phyloP scores from a whole-genome alignment of 2,113 vertebrate genomes.

The Reinhardtius hippoglossoides region DNA sequence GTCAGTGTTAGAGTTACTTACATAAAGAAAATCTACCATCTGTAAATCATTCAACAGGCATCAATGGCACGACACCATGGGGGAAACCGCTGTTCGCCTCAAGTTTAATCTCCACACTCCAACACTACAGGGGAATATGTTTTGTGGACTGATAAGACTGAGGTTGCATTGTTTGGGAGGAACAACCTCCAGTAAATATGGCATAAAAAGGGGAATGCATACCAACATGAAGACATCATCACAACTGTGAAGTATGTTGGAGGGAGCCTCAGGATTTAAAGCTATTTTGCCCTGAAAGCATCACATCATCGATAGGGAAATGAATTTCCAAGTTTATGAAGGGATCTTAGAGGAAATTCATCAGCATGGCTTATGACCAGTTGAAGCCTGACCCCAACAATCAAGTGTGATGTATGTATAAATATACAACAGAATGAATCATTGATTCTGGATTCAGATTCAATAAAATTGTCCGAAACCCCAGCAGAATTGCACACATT shows the following conservation, averaged over 20 bases:
- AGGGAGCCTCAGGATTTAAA: background rate
- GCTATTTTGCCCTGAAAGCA: background rate
- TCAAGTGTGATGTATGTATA: too few species aligned
- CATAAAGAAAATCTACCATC: background rate
- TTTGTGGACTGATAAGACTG: background rate
- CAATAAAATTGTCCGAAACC: background rate
- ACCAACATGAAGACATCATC: background rate
- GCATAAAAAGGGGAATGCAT: background rate
- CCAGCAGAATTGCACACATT: too few species aligned
- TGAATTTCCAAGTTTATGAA: background rate
- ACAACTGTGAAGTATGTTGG: too few species aligned
- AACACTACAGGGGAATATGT: background rate
- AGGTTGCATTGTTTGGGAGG: background rate
- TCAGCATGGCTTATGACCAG: background rate
- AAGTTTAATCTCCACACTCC: conserved; percentile 1
- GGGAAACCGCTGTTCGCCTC: background rate
- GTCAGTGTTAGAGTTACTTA: background rate
- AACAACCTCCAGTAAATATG: conserved; percentile 1
- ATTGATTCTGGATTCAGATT: background rate
- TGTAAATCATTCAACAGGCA: conserved; percentile 8
- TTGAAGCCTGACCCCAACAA: background rate
- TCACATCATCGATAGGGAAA: background rate
- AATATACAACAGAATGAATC: too few species aligned
- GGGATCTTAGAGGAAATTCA: background rate
- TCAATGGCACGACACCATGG: background rate